phyloP scores from a whole-genome alignment of 2,888 invertebrate species.

The Druceiella hillmani region DNA sequence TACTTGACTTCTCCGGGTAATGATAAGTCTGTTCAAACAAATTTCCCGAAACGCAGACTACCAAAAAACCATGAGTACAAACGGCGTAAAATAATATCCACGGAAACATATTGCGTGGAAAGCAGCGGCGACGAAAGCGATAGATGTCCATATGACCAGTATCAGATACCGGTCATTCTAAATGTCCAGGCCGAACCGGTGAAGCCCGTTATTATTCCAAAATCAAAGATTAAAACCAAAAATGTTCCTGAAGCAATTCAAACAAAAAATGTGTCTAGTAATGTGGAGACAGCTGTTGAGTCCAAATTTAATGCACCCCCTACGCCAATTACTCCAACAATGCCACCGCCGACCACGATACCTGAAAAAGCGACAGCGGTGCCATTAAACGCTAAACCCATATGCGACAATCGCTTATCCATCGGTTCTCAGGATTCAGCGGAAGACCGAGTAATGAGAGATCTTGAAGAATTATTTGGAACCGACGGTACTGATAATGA shows the following conservation, averaged over 20 bases:
- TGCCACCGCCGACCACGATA: too few species aligned
- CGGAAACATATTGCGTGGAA: background rate
- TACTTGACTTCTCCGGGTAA: slow-evolving; percentile 35
- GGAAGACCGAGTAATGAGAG: slow-evolving; percentile 36
- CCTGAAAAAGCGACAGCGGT: too few species aligned
- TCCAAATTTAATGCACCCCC: background rate
- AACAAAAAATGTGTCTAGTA: too few species aligned
- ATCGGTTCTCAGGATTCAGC: slow-evolving; percentile 31
- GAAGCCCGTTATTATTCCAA: too few species aligned
- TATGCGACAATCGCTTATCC: slow-evolving; percentile 24
- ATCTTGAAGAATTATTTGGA: slow-evolving; percentile 44
- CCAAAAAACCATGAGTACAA: background rate
- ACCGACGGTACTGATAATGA: slow-evolving; percentile 33
- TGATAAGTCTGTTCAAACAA: slow-evolving; percentile 34
- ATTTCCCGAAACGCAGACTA: background rate
- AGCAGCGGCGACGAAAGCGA: slow-evolving; percentile 28
- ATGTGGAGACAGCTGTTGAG: too few species aligned
- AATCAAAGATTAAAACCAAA: too few species aligned
- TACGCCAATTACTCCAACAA: background rate
- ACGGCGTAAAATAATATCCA: background rate
- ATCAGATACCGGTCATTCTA: slow-evolving; percentile 24
- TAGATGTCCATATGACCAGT: slow-evolving; percentile 33
- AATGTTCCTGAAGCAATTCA: too few species aligned
- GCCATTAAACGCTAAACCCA: too few species aligned
- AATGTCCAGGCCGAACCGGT: slow-evolving; percentile 26